Evolutionary conservation across 2,797 vertebrate species (phyloP).

Genomic region (Acanthurus tractus): DNA sequence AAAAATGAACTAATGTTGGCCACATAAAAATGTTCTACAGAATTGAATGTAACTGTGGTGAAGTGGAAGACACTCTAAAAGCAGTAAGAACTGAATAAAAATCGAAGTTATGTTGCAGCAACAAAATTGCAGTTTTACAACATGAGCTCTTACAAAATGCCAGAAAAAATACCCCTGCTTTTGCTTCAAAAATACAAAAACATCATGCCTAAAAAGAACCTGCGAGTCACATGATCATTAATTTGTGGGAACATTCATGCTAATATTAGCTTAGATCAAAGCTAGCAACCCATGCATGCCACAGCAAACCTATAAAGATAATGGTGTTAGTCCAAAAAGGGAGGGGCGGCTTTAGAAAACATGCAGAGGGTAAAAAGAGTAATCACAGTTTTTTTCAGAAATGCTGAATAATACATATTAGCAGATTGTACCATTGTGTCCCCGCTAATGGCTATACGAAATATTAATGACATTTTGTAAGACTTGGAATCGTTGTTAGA

Average conservation of each 20-base stretch:
- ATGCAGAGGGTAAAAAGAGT: slow-evolving; percentile 72
- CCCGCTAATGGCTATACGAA: slow-evolving; percentile 46
- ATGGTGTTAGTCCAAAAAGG: slow-evolving; percentile 66
- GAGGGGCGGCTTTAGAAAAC: slow-evolving; percentile 56
- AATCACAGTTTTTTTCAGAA: slow-evolving; percentile 72
- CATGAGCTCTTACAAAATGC: slow-evolving; percentile 57
- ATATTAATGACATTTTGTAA: slow-evolving; percentile 29
- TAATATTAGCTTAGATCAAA: slow-evolving; percentile 69
- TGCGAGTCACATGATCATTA: slow-evolving; percentile 51
- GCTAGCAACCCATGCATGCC: slow-evolving; percentile 69
- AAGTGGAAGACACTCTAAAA: slow-evolving; percentile 31
- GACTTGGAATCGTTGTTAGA: slow-evolving; percentile 36
- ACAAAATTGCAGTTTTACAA: slow-evolving; percentile 39
- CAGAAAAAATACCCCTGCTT: slow-evolving; percentile 54
- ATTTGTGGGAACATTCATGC: slow-evolving; percentile 69
- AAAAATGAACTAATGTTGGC: slow-evolving; percentile 27
- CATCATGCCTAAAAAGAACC: slow-evolving; percentile 66
- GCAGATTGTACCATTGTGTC: slow-evolving; percentile 41
- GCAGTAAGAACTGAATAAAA: not conserved
- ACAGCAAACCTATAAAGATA: slow-evolving; percentile 70
- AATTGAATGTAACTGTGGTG: slow-evolving; percentile 19
- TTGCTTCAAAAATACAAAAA: slow-evolving; percentile 62
- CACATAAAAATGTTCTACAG: not conserved
- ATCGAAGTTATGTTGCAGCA: slow-evolving; percentile 30
- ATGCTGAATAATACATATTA: slow-evolving; percentile 64